Conservation (phyloP, 2,888 invertebrate genomes). For the Trichopria drosophilae region DNA sequence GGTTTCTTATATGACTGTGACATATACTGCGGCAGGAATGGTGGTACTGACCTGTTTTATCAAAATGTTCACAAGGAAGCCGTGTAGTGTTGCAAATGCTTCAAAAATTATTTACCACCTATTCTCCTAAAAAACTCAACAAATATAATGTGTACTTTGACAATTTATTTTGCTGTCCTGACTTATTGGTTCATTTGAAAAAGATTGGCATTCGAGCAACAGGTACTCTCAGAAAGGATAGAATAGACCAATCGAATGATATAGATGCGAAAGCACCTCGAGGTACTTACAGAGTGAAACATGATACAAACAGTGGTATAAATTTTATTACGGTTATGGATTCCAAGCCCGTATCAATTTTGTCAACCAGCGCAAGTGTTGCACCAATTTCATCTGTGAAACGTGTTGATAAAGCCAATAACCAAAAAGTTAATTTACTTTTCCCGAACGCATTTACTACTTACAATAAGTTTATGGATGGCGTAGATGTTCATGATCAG, state of each 20-base stretch:
- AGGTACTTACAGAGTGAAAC: neutral
- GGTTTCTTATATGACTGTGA: slow-evolving; percentile 2
- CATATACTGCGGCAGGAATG: no score
- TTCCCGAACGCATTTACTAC: no score
- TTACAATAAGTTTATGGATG: no score
- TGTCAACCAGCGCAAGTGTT: no score
- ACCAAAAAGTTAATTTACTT: no score
- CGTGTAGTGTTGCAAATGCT: neutral
- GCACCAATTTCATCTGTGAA: no score
- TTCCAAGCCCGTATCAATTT: no score
- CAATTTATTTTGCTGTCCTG: slow-evolving; percentile 1
- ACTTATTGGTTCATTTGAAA: neutral
- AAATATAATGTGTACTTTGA: neutral
- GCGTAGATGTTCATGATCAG: no score
- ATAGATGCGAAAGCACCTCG: neutral
- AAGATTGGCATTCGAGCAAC: no score
- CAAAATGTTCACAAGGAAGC: neutral
- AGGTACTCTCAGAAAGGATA: no score
- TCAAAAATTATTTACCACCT: neutral
- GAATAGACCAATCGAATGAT: neutral
- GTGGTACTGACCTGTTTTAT: neutral
- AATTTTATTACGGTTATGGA: neutral
- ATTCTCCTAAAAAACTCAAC: neutral
- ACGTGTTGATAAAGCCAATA: no score
- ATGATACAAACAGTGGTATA: neutral